phyloP scores from a whole-genome alignment of 2,797 vertebrate genomes.

The Pantherophis vulpinus region DNA sequence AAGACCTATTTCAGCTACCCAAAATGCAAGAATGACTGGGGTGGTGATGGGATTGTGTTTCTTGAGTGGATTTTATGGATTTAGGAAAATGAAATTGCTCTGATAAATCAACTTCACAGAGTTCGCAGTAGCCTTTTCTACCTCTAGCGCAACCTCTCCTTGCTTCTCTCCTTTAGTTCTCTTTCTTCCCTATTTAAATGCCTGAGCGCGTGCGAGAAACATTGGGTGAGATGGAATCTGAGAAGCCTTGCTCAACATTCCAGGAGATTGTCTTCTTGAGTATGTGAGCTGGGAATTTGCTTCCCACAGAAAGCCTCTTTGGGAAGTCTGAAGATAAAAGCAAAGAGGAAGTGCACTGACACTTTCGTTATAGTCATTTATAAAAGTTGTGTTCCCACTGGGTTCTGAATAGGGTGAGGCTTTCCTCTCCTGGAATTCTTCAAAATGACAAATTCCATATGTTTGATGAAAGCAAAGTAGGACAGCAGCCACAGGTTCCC shows the following conservation, averaged over 20 bases:
- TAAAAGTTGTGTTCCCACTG: neutral
- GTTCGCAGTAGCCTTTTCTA: neutral
- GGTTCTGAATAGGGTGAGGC: neutral
- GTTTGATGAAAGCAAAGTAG: neutral
- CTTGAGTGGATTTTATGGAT: neutral
- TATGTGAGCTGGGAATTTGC: neutral
- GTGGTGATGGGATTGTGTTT: neutral
- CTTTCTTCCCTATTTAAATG: neutral
- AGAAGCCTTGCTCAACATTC: neutral
- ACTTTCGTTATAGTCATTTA: neutral
- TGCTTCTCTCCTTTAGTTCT: neutral
- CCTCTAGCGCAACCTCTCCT: neutral
- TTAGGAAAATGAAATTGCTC: neutral
- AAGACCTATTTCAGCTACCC: neutral
- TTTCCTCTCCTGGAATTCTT: neutral
- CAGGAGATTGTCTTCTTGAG: neutral
- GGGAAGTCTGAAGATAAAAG: neutral
- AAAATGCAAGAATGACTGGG: neutral
- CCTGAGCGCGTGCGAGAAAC: neutral
- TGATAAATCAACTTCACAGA: neutral
- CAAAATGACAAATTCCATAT: neutral
- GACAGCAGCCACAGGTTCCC: neutral
- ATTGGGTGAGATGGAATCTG: neutral
- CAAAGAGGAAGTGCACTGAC: neutral
- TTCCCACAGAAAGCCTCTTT: neutral